phyloP scores from a whole-genome alignment of 2,797 vertebrate genomes.

The Psittacula echo region DNA sequence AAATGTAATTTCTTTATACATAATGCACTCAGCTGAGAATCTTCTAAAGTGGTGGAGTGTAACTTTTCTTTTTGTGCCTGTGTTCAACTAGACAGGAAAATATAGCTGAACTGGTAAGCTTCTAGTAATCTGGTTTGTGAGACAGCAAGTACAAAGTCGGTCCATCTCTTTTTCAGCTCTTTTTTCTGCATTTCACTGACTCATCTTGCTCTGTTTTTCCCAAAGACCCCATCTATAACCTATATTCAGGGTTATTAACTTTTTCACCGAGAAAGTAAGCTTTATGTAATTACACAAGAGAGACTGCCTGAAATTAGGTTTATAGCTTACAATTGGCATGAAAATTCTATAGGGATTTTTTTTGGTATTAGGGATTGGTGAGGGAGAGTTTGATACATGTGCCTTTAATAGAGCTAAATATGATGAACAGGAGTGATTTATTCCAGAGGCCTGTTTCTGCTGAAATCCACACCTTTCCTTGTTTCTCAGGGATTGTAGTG shows the following conservation, averaged over 20 bases:
- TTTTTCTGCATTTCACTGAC: background rate
- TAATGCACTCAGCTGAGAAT: background rate
- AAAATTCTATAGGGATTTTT: background rate
- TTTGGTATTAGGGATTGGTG: background rate
- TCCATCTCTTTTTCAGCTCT: background rate
- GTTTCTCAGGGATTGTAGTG: background rate
- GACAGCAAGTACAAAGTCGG: background rate
- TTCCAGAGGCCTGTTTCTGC: slow-evolving; percentile 9
- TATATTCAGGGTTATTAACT: slow-evolving; percentile 26
- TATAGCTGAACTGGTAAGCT: background rate
- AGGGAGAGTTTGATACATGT: background rate
- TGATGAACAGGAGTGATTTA: background rate
- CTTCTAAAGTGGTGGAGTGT: background rate
- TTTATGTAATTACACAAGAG: slow-evolving; percentile 10
- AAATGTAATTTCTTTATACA: background rate
- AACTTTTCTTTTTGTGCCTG: background rate
- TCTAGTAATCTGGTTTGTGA: background rate
- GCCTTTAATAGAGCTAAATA: background rate
- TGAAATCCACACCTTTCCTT: background rate
- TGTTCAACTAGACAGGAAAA: background rate
- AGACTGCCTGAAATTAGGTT: background rate
- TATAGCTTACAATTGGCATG: background rate
- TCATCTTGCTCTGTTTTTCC: background rate
- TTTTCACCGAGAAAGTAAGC: slow-evolving; percentile 6
- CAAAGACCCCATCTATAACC: slow-evolving; percentile 1